A percentile compares a stretch with the other conserved stretches of the same genome.
Evolutionary conservation across 2,113 vertebrate species (phyloP).

Genomic region (Puffinus mauretanicus): DNA sequence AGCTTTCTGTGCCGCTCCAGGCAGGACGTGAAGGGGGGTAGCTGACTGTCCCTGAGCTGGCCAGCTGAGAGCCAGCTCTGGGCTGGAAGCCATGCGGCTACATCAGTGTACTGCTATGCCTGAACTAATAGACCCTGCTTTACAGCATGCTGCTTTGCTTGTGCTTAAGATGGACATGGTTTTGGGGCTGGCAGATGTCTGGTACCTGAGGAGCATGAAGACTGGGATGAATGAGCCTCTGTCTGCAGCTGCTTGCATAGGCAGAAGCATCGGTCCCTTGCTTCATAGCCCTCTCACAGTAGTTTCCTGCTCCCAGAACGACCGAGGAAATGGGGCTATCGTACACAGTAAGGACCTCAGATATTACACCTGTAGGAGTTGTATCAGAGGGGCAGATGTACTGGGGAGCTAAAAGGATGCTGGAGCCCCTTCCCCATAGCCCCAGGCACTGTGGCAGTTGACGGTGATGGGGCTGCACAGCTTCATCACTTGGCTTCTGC

Average conservation of each 20-base stretch:
- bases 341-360: neutral
- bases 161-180: neutral
- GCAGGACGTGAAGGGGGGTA: neutral
- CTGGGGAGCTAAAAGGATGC: neutral
- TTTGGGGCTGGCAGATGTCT: neutral
- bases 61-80: neutral
- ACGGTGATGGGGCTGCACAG: neutral
- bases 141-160: neutral
- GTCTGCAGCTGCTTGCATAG: neutral
- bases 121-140: neutral
- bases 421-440: neutral
- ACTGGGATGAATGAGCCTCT: neutral
- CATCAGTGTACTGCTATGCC: neutral
- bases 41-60: neutral
- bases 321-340: neutral
- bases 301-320: neutral
- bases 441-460: neutral
- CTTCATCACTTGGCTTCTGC: neutral
- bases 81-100: neutral
- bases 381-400: neutral
- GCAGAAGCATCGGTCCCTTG: neutral
- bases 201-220: neutral
- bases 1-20: neutral
- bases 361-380: neutral
- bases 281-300: neutral